Evolutionary conservation across 2,113 vertebrate genomes (phyloP).

Genomic region (Chinchilla lanigera): DNA sequence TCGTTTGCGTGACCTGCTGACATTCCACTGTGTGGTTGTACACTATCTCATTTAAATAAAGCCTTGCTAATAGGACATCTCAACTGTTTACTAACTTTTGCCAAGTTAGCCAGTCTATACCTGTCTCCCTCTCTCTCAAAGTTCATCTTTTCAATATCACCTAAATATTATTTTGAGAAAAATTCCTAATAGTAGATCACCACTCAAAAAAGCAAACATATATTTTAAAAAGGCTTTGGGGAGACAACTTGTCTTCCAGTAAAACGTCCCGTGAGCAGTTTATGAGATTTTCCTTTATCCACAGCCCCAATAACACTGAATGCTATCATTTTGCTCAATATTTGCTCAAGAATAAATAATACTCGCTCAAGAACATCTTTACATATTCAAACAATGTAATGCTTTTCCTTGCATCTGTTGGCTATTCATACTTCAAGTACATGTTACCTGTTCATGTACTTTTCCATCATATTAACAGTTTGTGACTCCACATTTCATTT

Average conservation of each 20-base stretch:
- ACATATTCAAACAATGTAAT: neutral
- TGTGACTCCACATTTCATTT: neutral
- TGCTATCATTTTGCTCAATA: neutral
- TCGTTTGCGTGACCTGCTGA: neutral
- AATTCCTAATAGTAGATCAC: neutral
- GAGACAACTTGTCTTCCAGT: neutral
- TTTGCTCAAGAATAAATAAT: neutral
- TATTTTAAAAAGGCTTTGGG: neutral
- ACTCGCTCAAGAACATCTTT: too few species aligned
- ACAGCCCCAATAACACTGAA: neutral
- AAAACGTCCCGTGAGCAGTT: neutral
- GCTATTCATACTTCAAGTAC: neutral
- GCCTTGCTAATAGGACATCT: neutral
- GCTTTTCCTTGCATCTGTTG: neutral
- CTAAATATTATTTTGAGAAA: neutral
- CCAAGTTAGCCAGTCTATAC: neutral
- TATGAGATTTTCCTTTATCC: neutral
- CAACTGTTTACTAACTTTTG: neutral
- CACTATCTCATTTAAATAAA: neutral
- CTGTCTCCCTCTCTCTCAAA: neutral
- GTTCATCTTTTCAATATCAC: neutral
- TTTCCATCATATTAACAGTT: neutral
- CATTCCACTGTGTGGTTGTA: neutral
- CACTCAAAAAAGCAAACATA: neutral
- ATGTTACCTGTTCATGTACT: neutral